Evolutionary conservation across 2,888 invertebrate genomes (phyloP).

Genomic region (Ellobium chinense): DNA sequence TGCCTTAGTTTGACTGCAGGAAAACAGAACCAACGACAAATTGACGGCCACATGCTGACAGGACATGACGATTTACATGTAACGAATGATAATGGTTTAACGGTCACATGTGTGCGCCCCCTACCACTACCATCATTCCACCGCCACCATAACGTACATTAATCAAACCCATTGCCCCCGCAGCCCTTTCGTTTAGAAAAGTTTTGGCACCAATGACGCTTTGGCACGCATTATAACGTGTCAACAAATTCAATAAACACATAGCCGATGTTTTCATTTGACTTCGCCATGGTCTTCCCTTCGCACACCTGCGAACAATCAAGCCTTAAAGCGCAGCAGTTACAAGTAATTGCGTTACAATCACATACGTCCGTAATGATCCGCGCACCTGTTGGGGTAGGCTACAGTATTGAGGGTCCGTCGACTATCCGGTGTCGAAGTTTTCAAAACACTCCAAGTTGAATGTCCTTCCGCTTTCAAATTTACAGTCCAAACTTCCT

Average conservation of each 20-base stretch:
- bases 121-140: too few relatives aligned
- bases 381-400: neutral
- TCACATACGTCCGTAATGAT: neutral
- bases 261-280: neutral
- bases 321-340: neutral
- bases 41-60: too few relatives aligned
- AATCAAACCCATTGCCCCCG: neutral
- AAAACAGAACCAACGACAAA: too few relatives aligned
- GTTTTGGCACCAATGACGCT: neutral
- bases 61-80: too few relatives aligned
- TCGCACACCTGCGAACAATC: constrained; percentile 34
- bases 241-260: neutral
- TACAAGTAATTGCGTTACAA: constrained; percentile 21
- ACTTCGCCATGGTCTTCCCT: neutral
- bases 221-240: neutral
- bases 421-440: constrained; percentile 2
- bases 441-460: neutral
- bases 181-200: neutral
- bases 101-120: too few relatives aligned
- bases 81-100: too few relatives aligned
- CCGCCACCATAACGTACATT: neutral
- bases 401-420: neutral
- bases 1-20: too few relatives aligned
- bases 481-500: neutral
- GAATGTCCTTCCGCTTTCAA: neutral